Evolutionary conservation across 2,888 invertebrate species (phyloP), one percentile per base, ranked within the genome.

Genomic region (Chrysolina americana): DNA sequence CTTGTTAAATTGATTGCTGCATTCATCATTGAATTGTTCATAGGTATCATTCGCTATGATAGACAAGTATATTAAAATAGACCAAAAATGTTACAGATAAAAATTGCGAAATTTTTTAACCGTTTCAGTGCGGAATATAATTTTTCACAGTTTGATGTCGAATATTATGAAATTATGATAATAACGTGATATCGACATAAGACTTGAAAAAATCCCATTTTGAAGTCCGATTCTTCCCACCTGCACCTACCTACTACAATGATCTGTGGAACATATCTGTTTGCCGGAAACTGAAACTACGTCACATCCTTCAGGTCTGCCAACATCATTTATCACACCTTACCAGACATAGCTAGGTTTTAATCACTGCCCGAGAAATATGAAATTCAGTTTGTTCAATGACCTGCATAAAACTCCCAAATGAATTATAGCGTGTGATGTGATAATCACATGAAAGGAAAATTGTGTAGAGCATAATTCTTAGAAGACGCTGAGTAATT

Each of bases 291-390:
- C 80, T 80, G 80, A 78, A 74, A 70, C 75, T 78, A 80, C 81
- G 78, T 83, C 81, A 81, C 79, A 82, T 85, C 83, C 82, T 82
- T 78, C 80, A 81, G 78, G 79, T 80, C 79, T 84, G 84, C 83
- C 84, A 83, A 83, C 80, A 77, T 79, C 74, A 83, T 84, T 83
- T 81, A 82, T 84, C 84, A 85, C 79, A 80, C 80, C 78, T 81
- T 74, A 70, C 70, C 47, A 72, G 77, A 78, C 77, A 76, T 78
- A 71, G 77, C 76, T 77, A 73, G 72, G 78, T 77, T 78, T 80
- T 80, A 80, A 78, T 81, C 81, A 81, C 74, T 75, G 76, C 68
- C 71, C 50, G 70, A 78, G 76, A 78, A 78, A 80, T 80, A 79
- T 80, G 78, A 78, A 80, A 80, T 74, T 77, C 66, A 78, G 76